These are phyloP conservation scores for Syrista parreyssii DNA, from an alignment of 2,888 invertebrate genomes.

Conservation along the genomic window DNA sequence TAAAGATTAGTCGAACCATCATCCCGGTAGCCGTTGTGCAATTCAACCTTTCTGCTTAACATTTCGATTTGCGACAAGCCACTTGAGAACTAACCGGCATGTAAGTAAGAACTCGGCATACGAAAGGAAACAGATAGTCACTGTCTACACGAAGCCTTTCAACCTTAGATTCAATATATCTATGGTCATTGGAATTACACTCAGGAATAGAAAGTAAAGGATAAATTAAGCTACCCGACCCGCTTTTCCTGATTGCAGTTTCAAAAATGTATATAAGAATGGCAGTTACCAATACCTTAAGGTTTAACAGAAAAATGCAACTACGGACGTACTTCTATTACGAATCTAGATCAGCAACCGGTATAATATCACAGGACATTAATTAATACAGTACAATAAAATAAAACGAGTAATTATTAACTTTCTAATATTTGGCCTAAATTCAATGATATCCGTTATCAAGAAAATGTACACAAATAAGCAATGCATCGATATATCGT, in stretches of 20 bases:
- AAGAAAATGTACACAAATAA: too few species aligned
- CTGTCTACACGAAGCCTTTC: background rate
- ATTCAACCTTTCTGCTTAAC: background rate
- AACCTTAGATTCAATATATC: constrained; percentile 2
- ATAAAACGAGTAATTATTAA: too few species aligned
- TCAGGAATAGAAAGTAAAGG: constrained; percentile 52
- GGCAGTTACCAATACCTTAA: background rate
- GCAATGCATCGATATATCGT: too few species aligned
- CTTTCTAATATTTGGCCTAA: too few species aligned
- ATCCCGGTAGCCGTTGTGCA: background rate
- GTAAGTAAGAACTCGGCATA: too few species aligned
- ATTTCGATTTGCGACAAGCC: background rate
- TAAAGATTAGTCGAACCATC: background rate
- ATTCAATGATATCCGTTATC: too few species aligned
- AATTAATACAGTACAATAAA: too few species aligned
- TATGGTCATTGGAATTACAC: constrained; percentile 30
- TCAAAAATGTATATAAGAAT: background rate
- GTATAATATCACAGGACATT: too few species aligned
- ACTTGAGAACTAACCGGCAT: too few species aligned
- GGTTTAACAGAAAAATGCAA: too few species aligned
- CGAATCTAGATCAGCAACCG: too few species aligned
- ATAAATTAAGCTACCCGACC: constrained; percentile 23
- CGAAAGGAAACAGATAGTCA: background rate
- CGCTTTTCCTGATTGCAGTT: background rate
- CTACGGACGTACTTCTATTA: too few species aligned